Conservation (phyloP, 2,113 vertebrate genomes). For the Rhea americana region DNA sequence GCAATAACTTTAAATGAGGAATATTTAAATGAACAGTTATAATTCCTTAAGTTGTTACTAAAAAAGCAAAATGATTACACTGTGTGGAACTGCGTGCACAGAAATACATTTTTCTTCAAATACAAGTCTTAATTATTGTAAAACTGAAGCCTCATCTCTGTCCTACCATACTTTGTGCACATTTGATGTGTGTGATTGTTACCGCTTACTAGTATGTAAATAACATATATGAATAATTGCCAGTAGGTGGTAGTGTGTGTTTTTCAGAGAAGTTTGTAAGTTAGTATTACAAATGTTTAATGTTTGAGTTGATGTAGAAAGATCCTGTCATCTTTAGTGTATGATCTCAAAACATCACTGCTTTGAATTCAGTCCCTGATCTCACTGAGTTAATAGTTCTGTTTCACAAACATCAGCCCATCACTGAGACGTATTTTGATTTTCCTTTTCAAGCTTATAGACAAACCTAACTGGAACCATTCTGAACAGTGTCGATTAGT, state of each 20-base stretch:
- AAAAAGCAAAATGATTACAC: not conserved
- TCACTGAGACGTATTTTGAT: slow-evolving; percentile 39
- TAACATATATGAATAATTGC: slow-evolving; percentile 59
- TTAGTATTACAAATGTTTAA: not conserved
- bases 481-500: slow-evolving; percentile 52
- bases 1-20: not conserved
- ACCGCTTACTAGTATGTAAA: slow-evolving; percentile 37
- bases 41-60: not conserved
- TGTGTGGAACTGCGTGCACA: not conserved
- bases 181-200: not conserved
- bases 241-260: slow-evolving; percentile 67
- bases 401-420: slow-evolving; percentile 47
- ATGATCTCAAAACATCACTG: slow-evolving; percentile 31
- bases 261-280: slow-evolving; percentile 46
- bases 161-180: not conserved
- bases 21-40: not conserved
- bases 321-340: slow-evolving; percentile 53
- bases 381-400: slow-evolving; percentile 33
- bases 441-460: slow-evolving; percentile 40
- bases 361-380: slow-evolving; percentile 47
- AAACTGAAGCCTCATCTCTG: not conserved
- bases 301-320: slow-evolving; percentile 48
- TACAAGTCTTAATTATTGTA: not conserved
- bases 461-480: slow-evolving; percentile 43
- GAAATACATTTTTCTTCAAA: not conserved